A percentile compares a stretch with the other conserved stretches of the same genome.
These are phyloP conservation scores for Sander lucioperca DNA, from an alignment of 2,113 vertebrate genomes.

Conservation along the genomic window DNA sequence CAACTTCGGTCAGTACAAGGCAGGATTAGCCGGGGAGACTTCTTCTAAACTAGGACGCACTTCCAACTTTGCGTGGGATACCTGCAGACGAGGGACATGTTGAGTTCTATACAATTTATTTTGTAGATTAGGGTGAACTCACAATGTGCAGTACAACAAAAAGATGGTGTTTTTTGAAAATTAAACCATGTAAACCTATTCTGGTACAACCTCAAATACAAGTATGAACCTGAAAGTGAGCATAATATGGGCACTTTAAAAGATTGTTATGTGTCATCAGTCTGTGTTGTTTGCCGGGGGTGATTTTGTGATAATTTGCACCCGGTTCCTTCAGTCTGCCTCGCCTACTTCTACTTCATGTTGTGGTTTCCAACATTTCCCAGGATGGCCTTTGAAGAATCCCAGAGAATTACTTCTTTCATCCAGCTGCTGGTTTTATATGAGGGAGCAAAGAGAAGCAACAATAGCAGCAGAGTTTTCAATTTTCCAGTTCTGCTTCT, in stretches of 20 bases:
- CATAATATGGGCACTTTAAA: neutral
- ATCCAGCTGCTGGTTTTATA: neutral
- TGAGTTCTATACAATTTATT: no score
- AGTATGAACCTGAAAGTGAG: no score
- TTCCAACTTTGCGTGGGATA: no score
- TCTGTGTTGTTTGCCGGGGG: conserved; percentile 4
- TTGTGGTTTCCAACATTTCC: conserved; percentile 4
- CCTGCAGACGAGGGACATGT: no score
- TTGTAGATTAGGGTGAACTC: no score
- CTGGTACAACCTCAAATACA: no score
- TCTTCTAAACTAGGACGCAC: no score
- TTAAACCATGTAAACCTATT: no score
- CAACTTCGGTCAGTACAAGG: no score
- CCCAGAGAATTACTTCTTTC: conserved; percentile 3
- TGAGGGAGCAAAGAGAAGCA: neutral
- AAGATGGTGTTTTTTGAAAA: no score
- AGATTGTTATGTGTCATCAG: neutral
- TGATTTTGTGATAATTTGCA: neutral
- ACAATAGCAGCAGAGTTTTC: neutral
- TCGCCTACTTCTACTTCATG: neutral
- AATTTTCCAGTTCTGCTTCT: neutral
- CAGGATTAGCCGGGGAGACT: no score
- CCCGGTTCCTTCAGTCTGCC: neutral
- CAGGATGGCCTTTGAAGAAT: conserved; percentile 6
- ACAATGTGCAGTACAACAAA: no score